Evolutionary conservation across 2,113 vertebrate genomes (phyloP).

Genomic region (Chloebia gouldiae): DNA sequence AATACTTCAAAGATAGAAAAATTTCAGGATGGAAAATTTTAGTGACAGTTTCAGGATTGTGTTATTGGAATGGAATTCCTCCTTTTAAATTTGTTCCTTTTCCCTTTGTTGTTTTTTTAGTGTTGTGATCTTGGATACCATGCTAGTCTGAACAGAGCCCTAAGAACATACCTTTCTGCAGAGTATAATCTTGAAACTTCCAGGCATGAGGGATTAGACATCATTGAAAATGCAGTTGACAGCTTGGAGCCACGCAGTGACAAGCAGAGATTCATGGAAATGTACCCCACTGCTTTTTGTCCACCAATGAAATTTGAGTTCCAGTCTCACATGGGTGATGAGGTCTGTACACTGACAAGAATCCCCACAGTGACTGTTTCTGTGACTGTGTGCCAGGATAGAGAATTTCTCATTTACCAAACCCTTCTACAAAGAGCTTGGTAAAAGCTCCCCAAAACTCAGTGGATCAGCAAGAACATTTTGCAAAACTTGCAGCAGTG

Average conservation of each 20-base stretch:
- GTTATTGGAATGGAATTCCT: not conserved
- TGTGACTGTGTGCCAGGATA: not conserved
- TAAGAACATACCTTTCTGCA: constrained; percentile 95
- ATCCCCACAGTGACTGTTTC: not conserved
- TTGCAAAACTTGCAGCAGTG: not conserved
- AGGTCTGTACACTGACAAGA: constrained; percentile 78
- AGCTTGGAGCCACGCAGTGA: constrained; percentile 94
- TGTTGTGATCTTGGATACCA: constrained; percentile 98
- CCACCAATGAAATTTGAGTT: constrained; percentile 96
- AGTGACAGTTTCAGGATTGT: not conserved
- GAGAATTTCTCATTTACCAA: not conserved
- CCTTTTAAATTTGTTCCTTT: not conserved
- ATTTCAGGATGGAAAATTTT: not conserved
- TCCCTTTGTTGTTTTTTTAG: constrained; percentile 64
- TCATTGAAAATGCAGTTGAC: constrained; percentile 98
- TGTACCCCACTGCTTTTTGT: constrained; percentile 94
- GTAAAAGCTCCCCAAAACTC: constrained; percentile 4
- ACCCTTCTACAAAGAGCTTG: not conserved
- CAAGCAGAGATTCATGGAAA: constrained; percentile 98
- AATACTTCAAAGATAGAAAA: not conserved
- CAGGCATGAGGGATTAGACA: constrained; percentile 96
- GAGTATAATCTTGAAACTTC: constrained; percentile 98
- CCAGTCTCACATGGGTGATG: constrained; percentile 97
- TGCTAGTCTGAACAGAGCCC: constrained; percentile 91
- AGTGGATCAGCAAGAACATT: not conserved